Conservation (phyloP, 2,113 vertebrate genomes). For the Austrofundulus limnaeus region DNA sequence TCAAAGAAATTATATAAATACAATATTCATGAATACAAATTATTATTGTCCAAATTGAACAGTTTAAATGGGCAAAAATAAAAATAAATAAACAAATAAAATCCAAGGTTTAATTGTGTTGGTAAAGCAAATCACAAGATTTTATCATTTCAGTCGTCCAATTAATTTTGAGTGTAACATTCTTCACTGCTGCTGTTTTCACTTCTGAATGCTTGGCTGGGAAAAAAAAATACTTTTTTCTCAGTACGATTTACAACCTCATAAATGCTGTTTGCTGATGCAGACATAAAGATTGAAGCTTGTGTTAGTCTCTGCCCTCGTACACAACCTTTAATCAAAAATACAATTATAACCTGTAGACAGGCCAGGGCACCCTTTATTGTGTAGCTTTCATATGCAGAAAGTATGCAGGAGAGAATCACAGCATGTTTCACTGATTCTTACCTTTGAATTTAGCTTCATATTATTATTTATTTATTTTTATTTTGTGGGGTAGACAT, state of each 20-base stretch:
- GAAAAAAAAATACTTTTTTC: conserved; percentile 14
- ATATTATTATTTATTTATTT: too few relatives aligned
- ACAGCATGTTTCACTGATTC: conserved; percentile 10
- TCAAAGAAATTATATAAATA: too few relatives aligned
- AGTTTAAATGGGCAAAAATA: too few relatives aligned
- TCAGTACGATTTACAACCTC: conserved; percentile 39
- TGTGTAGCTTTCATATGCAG: conserved; percentile 31
- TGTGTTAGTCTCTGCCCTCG: conserved; percentile 22
- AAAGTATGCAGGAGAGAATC: conserved; percentile 33
- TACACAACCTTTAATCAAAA: conserved; percentile 62
- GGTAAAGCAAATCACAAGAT: too few relatives aligned
- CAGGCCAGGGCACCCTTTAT: neutral
- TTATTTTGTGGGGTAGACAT: too few relatives aligned
- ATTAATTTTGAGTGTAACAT: neutral
- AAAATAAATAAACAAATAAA: too few relatives aligned
- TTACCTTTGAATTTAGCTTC: conserved; percentile 17
- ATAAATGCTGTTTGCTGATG: conserved; percentile 41
- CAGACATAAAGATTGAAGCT: conserved; percentile 31
- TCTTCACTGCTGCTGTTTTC: conserved; percentile 9
- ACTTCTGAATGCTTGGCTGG: conserved; percentile 18
- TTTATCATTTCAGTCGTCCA: neutral
- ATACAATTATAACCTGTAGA: conserved; percentile 52
- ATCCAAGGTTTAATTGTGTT: neutral
- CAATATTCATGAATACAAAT: too few relatives aligned
- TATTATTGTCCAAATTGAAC: too few relatives aligned